phyloP scores from a whole-genome alignment of 2,888 invertebrate species.

The Thecocarcelia acutangulata region DNA sequence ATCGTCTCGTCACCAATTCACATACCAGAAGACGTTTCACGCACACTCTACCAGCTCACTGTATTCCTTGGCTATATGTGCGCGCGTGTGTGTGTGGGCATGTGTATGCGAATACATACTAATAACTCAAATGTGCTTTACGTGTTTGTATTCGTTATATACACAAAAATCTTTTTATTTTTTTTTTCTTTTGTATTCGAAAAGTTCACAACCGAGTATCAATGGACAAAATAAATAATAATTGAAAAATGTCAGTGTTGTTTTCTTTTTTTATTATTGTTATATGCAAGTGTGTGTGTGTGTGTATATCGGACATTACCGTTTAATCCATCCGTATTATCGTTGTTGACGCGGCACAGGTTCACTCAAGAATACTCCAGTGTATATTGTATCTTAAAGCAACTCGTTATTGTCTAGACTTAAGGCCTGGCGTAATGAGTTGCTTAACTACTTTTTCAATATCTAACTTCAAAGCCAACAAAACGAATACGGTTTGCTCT shows the following conservation, averaged over 20 bases:
- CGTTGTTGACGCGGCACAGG: constrained; percentile 76
- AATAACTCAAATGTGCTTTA: not conserved
- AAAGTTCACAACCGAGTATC: constrained; percentile 65
- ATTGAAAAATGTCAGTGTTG: constrained; percentile 53
- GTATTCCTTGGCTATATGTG: constrained; percentile 24
- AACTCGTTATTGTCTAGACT: constrained; percentile 64
- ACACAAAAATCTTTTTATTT: constrained; percentile 26
- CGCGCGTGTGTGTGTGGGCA: constrained; percentile 2
- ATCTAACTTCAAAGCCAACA: constrained; percentile 22
- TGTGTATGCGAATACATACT: constrained; percentile 17
- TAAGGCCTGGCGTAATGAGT: constrained; percentile 56
- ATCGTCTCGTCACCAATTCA: constrained; percentile 67
- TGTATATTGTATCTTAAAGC: constrained; percentile 52
- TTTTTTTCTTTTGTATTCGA: constrained; percentile 27
- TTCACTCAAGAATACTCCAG: constrained; percentile 75
- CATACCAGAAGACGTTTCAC: constrained; percentile 53
- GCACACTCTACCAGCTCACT: constrained; percentile 28
- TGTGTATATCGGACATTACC: constrained; percentile 22
- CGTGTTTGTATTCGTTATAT: constrained; percentile 18
- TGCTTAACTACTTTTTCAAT: constrained; percentile 59
- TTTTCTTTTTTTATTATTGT: constrained; percentile 21
- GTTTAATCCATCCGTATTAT: constrained; percentile 70
- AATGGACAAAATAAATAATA: constrained; percentile 66
- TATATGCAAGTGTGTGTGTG: constrained; percentile 40
- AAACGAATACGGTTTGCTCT: constrained; percentile 25